Base-by-base conservation (phyloP, 2,113 vertebrate species). In the Epinephelus cyanopodus region DNA sequence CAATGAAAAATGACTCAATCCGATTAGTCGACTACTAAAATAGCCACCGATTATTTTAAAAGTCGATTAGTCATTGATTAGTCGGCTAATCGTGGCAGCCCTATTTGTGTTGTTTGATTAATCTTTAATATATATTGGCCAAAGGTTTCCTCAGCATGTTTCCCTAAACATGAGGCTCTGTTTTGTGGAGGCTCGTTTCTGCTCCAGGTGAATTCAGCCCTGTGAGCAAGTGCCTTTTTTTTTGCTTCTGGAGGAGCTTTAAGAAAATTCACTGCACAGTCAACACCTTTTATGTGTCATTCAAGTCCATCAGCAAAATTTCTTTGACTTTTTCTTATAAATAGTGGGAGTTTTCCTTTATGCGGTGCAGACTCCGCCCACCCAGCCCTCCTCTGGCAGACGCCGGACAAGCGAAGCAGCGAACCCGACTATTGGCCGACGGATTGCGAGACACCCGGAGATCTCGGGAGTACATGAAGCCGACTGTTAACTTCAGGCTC, bases 381-480 rank as follows among this genome's bases (percentile, higher is more conserved):
- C 58, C 76, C 48, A 17, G 58, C 53, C 69, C 71, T 67, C 77
- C 81, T 84, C 73, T 13, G 87, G 75, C 33, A 86, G 84, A 90
- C 89, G 84, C 89, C 87, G 79, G 68, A 23, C 25, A 42, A 8
- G 21, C 45, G 47, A 77, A 57, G 65, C 74, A 82, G 58, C 84
- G 75, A 52, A 69, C 58, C 74, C 63, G 45, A 50, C 71, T 21
- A 67, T 81, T 77, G 78, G 87, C 77, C 62, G 37, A 60, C 56
- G 61, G 75, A 56, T 42, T 56, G 81, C 5, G 76, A 85, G 77
- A 74, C 84, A 87, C 37, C 60, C 80, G 54, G 68, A 61, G 81
- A 75, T 12, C 69, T 89, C 65, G 33, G 84, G 80, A 81, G 88
- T 82, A 77, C 86, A 88, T 89, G 89, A 86, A 87, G 83, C 85